These are phyloP conservation scores for Molossus alvarezi DNA, from an alignment of 2,797 vertebrate species.

Conservation along the genomic window DNA sequence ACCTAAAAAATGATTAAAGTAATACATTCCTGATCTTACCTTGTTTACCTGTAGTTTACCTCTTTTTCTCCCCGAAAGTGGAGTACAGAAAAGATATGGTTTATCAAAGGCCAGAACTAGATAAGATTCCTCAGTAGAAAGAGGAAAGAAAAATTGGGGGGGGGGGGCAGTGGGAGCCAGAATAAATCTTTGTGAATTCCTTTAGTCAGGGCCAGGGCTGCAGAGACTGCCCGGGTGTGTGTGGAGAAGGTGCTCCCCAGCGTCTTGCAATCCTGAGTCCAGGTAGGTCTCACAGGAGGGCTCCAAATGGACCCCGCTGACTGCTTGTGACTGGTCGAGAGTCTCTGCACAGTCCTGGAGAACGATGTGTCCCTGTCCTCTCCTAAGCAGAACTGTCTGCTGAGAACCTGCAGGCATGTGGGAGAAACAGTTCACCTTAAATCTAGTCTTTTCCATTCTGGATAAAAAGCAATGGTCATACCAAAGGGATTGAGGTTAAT, in stretches of 20 bases:
- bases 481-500: background rate
- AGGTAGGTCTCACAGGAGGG: background rate
- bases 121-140: background rate
- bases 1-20: background rate
- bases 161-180: background rate
- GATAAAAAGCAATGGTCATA: background rate
- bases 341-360: background rate
- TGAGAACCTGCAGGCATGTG: background rate
- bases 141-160: background rate
- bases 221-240: accelerated
- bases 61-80: background rate
- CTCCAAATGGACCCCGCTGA: background rate
- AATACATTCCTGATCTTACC: background rate
- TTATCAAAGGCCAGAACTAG: background rate
- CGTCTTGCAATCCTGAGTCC: background rate
- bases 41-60: background rate
- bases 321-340: background rate
- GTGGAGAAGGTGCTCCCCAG: background rate
- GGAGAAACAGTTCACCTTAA: background rate
- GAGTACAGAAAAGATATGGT: background rate
- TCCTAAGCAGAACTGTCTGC: background rate
- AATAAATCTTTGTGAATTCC: background rate
- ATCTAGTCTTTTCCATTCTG: background rate
- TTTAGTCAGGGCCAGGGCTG: background rate
- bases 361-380: background rate